These are phyloP conservation scores for Bubo scandiacus DNA, from an alignment of 2,113 vertebrate genomes.

Conservation along the genomic window DNA sequence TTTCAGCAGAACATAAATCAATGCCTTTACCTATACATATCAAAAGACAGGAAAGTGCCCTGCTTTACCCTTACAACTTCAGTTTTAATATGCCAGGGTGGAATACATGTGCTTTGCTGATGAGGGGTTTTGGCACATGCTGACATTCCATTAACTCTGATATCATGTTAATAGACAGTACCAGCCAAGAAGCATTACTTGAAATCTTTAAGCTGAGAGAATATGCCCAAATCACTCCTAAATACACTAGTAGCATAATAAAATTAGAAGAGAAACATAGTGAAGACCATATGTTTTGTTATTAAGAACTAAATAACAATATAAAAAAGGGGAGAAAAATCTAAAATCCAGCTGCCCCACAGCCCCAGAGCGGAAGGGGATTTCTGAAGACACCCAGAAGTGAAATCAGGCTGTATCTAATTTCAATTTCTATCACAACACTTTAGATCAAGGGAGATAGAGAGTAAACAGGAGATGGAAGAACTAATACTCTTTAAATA, in stretches of 20 bases:
- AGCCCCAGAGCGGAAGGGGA: neutral
- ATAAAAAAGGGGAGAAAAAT: neutral
- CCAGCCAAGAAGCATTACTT: constrained; percentile 34
- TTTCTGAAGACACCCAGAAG: neutral
- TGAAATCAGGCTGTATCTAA: neutral
- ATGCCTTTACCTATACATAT: neutral
- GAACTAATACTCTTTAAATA: neutral
- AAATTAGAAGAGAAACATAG: neutral
- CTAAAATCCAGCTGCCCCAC: neutral
- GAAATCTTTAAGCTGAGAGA: constrained; percentile 17
- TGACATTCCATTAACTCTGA: constrained; percentile 37
- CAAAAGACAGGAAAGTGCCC: neutral
- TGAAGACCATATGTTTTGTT: neutral
- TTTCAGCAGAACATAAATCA: neutral
- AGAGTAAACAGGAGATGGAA: neutral
- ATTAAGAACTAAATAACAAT: neutral
- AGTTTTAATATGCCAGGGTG: neutral
- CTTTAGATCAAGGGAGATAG: neutral
- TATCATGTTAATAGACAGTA: neutral
- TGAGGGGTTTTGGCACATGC: constrained; percentile 20
- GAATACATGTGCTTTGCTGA: neutral
- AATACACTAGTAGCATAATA: neutral
- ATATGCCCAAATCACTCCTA: constrained; percentile 13
- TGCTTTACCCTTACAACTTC: neutral
- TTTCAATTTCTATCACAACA: neutral